Evolutionary conservation across 2,888 invertebrate genomes (phyloP).

Genomic region (Agrilus cyanescens): DNA sequence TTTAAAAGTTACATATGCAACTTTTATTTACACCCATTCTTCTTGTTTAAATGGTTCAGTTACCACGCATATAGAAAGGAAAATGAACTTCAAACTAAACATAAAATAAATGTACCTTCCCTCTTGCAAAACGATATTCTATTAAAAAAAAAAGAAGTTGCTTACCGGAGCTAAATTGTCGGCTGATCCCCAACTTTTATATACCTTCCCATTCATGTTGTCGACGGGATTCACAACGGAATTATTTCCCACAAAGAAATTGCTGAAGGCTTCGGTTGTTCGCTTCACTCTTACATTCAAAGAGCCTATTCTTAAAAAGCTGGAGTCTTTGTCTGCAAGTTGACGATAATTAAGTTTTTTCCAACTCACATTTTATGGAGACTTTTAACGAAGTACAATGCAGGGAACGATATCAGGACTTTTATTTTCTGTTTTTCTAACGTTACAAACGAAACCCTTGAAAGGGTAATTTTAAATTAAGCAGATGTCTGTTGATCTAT

Average conservation of each 20-base stretch:
- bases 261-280: conserved; percentile 85
- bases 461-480: no score
- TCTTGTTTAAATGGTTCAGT: no score
- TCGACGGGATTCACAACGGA: conserved; percentile 30
- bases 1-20: no score
- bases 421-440: no score
- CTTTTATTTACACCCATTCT: no score
- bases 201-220: conserved; percentile 51
- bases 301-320: conserved; percentile 84
- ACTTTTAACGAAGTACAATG: not conserved
- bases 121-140: not conserved
- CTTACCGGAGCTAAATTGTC: conserved; percentile 66
- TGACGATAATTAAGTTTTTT: conserved; percentile 5
- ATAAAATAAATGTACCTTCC: not conserved
- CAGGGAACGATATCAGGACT: not conserved
- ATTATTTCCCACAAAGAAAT: conserved; percentile 65
- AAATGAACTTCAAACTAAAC: no score
- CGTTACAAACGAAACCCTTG: no score
- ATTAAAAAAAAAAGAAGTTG: not conserved
- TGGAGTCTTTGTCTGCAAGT: conserved; percentile 71
- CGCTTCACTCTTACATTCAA: conserved; percentile 85
- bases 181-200: conserved; percentile 83
- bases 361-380: not conserved
- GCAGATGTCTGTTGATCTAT: no score
- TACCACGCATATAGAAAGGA: no score